Evolutionary conservation across 2,888 invertebrate species (phyloP).

Genomic region (Biston betularia): DNA sequence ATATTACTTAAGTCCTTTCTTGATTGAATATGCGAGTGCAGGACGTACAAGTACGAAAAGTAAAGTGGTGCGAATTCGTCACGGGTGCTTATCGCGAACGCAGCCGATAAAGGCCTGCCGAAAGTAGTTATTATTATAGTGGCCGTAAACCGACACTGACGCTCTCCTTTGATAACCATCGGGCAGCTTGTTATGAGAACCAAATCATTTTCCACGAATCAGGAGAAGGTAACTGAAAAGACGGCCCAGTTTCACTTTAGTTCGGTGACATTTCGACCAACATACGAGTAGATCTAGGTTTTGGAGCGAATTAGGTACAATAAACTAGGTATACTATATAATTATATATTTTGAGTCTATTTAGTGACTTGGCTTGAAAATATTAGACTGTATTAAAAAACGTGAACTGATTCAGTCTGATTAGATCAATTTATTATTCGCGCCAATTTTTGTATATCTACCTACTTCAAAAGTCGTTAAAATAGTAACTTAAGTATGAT

Average conservation of each 20-base stretch:
- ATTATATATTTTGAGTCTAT: no score
- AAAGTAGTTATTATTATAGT: conserved; percentile 76
- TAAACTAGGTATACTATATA: background rate
- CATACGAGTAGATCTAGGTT: background rate
- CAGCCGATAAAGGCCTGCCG: conserved; percentile 81
- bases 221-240: conserved; percentile 5
- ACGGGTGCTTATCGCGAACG: conserved; percentile 83
- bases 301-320: background rate
- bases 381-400: no score
- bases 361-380: no score
- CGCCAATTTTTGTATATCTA: no score
- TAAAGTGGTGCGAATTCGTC: conserved; percentile 82
- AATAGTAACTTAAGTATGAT: no score
- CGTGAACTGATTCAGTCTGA: no score
- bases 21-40: conserved; percentile 36
- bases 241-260: background rate
- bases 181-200: conserved; percentile 26
- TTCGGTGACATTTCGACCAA: background rate
- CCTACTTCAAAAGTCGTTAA: no score
- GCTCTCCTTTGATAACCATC: conserved; percentile 65
- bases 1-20: conserved; percentile 12
- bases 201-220: conserved; percentile 20
- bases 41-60: conserved; percentile 43
- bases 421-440: no score
- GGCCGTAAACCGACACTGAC: conserved; percentile 70